Base-by-base conservation (phyloP, 1,140 invertebrate genomes). In the Musca vetustissima region DNA sequence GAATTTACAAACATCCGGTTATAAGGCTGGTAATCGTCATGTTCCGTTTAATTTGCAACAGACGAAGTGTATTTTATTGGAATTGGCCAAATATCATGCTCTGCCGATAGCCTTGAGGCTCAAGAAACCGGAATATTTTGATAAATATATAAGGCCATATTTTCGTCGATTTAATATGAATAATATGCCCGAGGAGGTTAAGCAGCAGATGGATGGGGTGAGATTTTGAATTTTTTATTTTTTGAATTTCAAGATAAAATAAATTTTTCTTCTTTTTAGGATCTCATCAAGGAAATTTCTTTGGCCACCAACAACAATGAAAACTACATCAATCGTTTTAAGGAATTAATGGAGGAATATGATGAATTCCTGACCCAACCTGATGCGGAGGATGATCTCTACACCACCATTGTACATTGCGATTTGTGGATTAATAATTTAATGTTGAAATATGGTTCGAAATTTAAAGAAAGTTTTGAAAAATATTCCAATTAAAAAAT, bases 401-500 rank as follows among this genome's bases (percentile, higher is more conserved):
- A 84, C 77, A 84, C 83, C 0, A 86, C 84, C 0, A 83, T 87
- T 21, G 76, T 84, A 2, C 89, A 90, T 64, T 80, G 84, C 0
- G 89, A 90, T 75, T 84, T 88, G 52, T 90, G 88, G 89, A 79
- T 84, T 4, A 89, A 89, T 72, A 90, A 90, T 71, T 82, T 89
- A 0, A 83, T 90, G 76, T 61, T 84, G 0, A 82, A 83, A 73
- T 84, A 84, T 65, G 73, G 84, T 71, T 72, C 74, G 9, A 43
- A 66, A 0, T 24, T 24, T 19, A 28, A n/a, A n/a, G n/a, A n/a
- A n/a, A n/a, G n/a, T n/a, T n/a, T n/a, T n/a, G n/a, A n/a, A n/a
- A n/a, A n/a, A n/a, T 14, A 7, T 52, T 19, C 19, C 8, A 28
- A 57, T 15, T 15, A 57, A 1, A 1, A n/a, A 50, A 28, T 28